phyloP scores from a whole-genome alignment of 2,113 vertebrate species.

The Leucosticte australis region DNA sequence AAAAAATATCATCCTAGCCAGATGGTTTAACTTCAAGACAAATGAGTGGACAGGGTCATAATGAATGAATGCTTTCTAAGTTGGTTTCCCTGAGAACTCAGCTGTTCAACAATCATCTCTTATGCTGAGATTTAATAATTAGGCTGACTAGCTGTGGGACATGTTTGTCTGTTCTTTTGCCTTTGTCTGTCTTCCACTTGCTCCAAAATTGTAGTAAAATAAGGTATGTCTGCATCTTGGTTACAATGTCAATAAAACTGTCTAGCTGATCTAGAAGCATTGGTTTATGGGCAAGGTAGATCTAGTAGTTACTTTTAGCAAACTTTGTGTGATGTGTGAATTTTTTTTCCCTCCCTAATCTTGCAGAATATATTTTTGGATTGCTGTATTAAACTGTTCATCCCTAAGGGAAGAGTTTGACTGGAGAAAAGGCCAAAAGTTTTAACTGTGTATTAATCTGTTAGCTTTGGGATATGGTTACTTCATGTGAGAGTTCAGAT shows the following conservation, averaged over 20 bases:
- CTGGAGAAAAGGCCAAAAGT: background rate
- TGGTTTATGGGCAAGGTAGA: background rate
- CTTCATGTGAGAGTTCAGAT: background rate
- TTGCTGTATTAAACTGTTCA: background rate
- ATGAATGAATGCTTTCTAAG: background rate
- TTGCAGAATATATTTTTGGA: background rate
- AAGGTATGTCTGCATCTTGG: background rate
- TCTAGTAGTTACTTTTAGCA: background rate
- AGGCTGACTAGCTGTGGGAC: background rate
- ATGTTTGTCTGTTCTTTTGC: background rate
- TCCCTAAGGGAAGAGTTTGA: background rate
- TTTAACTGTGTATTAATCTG: background rate
- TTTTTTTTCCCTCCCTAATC: background rate
- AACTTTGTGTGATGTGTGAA: rapidly evolving
- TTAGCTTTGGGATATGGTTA: background rate
- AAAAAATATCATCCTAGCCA: background rate
- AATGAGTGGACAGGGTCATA: background rate
- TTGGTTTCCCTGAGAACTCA: background rate
- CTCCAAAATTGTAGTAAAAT: background rate
- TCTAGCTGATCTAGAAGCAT: background rate
- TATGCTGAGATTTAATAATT: background rate
- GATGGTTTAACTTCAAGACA: background rate
- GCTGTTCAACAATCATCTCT: background rate
- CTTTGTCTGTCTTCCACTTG: background rate
- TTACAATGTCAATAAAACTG: background rate